Evolutionary conservation across 2,113 vertebrate species (phyloP).

Genomic region (Nibea albiflora): DNA sequence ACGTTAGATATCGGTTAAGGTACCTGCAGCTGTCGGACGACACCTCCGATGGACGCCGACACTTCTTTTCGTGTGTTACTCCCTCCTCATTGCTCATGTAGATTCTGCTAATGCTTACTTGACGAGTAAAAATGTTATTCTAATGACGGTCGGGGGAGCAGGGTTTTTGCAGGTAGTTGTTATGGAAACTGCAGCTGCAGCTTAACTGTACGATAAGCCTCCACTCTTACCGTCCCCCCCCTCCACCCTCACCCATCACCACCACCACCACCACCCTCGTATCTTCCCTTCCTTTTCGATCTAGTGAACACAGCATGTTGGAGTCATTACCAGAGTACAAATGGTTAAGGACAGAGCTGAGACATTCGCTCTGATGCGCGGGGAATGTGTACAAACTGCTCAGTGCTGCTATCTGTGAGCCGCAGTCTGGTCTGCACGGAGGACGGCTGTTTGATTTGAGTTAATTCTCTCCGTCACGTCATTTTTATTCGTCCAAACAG

Average conservation of each 20-base stretch:
- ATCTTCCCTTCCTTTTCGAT: constrained; percentile 66
- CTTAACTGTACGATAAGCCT: constrained; percentile 73
- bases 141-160: constrained; percentile 78
- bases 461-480: not conserved
- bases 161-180: constrained; percentile 81
- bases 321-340: constrained; percentile 75
- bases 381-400: constrained; percentile 45
- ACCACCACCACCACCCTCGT: too few species aligned
- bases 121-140: constrained; percentile 79
- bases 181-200: constrained; percentile 84
- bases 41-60: constrained; percentile 40
- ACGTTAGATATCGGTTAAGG: constrained; percentile 4
- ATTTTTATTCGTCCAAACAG: too few species aligned
- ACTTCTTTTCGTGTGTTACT: constrained; percentile 37
- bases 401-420: constrained; percentile 14
- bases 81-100: constrained; percentile 68
- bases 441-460: not conserved
- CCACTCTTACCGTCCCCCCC: constrained; percentile 37
- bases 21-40: constrained; percentile 40
- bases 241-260: not conserved
- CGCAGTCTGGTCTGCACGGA: constrained; percentile 23
- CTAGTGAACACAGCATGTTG: constrained; percentile 68
- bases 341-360: constrained; percentile 69
- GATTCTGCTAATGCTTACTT: constrained; percentile 76
- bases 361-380: constrained; percentile 42